A percentile compares a stretch with the other conserved stretches of the same genome.
phyloP scores from a whole-genome alignment of 2,113 vertebrate genomes.

The Sinocyclocheilus anshuiensis region DNA sequence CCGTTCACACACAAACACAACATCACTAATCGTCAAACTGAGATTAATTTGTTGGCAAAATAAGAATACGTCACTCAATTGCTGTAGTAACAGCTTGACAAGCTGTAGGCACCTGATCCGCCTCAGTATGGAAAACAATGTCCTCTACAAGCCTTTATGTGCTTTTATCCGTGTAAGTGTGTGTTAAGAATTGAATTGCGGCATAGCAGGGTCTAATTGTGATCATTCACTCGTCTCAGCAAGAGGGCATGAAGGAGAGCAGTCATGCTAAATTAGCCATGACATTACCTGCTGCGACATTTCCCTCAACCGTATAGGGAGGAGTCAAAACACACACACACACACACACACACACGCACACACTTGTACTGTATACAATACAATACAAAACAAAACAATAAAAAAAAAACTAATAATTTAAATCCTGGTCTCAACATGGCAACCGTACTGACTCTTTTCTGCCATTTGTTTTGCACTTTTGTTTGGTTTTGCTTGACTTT shows the following conservation, averaged over 20 bases:
- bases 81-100: neutral
- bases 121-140: neutral
- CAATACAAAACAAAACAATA: neutral
- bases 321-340: neutral
- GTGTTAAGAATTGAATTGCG: constrained; percentile 21
- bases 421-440: neutral
- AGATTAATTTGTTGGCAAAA: neutral
- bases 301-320: constrained; percentile 36
- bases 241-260: constrained; percentile 43
- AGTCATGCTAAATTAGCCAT: constrained; percentile 43
- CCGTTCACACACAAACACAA: neutral
- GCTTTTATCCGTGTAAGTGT: neutral
- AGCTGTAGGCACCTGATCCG: neutral
- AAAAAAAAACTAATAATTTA: too few species aligned
- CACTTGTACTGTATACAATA: neutral
- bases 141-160: neutral
- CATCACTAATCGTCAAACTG: neutral
- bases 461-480: neutral
- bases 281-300: constrained; percentile 44
- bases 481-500: neutral
- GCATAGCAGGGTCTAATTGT: constrained; percentile 32
- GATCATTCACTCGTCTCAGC: constrained; percentile 36
- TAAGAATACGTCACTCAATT: neutral
- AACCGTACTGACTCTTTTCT: neutral
- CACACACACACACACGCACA: neutral